Conservation (phyloP, 2,888 invertebrate species). For the Steromphala cineraria region DNA sequence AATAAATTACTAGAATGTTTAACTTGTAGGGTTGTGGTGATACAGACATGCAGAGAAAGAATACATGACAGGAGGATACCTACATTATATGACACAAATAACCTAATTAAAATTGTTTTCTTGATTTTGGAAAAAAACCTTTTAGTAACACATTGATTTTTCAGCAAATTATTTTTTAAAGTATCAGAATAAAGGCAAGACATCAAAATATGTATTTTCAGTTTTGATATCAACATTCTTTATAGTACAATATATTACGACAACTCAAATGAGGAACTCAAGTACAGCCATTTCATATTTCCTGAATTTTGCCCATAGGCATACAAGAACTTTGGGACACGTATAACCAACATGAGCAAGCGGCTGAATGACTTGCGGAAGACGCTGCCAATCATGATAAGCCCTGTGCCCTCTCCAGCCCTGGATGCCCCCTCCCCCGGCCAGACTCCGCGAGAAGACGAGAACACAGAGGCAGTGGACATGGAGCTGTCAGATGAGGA, state of each 20-base stretch:
- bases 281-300: background rate
- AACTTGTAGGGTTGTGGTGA: no score
- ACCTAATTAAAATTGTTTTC: no score
- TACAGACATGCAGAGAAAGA: no score
- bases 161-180: no score
- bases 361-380: conserved; percentile 89
- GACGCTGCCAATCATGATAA: conserved; percentile 80
- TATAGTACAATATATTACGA: no score
- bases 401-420: conserved; percentile 81
- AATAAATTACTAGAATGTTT: background rate
- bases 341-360: conserved; percentile 89
- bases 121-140: no score
- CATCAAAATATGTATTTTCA: no score
- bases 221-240: no score
- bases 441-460: conserved; percentile 77
- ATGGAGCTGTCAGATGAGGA: conserved; percentile 71
- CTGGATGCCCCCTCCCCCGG: conserved; percentile 86
- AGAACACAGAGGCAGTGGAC: conserved; percentile 67
- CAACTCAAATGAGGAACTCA: no score
- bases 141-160: no score
- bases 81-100: background rate
- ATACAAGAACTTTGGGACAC: conserved; percentile 92
- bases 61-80: no score
- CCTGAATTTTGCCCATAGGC: conserved; percentile 80
- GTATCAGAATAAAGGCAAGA: no score